Conservation (phyloP, 2,113 vertebrate genomes). For the Hypanus sabinus region DNA sequence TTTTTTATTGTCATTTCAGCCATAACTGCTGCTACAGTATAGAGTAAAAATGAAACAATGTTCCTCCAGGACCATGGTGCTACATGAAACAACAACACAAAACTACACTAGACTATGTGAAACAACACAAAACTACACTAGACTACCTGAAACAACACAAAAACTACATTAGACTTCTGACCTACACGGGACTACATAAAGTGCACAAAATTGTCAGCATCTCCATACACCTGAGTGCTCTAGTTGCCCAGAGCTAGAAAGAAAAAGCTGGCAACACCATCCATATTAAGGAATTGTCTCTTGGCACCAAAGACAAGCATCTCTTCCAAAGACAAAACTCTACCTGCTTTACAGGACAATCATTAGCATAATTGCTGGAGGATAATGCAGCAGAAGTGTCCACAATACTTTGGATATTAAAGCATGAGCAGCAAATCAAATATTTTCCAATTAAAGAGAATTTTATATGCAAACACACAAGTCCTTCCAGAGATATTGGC, state of each 20-base stretch:
- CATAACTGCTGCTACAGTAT: no score
- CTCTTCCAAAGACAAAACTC: background rate
- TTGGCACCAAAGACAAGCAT: background rate
- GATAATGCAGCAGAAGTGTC: background rate
- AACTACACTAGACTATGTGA: no score
- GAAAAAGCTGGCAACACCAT: background rate
- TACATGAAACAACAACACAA: no score
- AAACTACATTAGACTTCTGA: no score
- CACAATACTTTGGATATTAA: background rate
- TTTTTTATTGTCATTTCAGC: no score
- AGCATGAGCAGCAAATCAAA: background rate
- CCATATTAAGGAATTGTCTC: background rate
- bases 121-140: no score
- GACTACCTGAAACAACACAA: no score
- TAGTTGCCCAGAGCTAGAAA: background rate
- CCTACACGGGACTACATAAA: no score
- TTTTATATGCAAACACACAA: background rate
- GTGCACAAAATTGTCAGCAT: background rate
- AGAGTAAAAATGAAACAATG: no score
- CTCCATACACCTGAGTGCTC: background rate
- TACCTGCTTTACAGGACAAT: background rate
- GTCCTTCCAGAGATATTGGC: slow-evolving; percentile 22
- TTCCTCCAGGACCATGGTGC: no score
- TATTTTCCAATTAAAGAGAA: background rate
- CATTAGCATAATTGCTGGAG: background rate